Percentiles rank a stretch among this genome's conserved stretches.
phyloP scores from a whole-genome alignment of 1,140 invertebrate genomes.

The Papilio aristodemus region DNA sequence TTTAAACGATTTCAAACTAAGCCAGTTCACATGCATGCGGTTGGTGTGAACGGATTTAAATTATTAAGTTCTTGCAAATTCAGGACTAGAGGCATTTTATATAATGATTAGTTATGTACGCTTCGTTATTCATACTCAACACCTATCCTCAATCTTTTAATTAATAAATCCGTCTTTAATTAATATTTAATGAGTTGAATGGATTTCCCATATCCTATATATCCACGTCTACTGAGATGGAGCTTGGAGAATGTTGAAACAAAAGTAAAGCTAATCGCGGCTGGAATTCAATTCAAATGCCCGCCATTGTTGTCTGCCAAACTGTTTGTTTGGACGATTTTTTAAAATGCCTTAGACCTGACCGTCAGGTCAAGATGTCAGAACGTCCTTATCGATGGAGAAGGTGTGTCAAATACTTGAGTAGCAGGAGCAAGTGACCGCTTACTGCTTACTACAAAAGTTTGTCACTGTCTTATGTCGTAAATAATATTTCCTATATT shows the following conservation, averaged over 20 bases:
- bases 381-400: neutral
- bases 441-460: too few species aligned
- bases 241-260: constrained; percentile 46
- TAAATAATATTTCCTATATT: too few species aligned
- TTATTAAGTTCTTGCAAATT: too few species aligned
- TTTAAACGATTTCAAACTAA: neutral
- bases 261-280: constrained; percentile 44
- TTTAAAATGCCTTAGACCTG: constrained; percentile 39
- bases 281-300: constrained; percentile 68
- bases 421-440: too few species aligned
- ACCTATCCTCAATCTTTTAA: too few species aligned
- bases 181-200: constrained; percentile 29
- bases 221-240: constrained; percentile 50
- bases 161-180: constrained; percentile 28
- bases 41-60: too few species aligned
- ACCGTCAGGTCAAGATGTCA: neutral
- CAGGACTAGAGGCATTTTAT: too few species aligned
- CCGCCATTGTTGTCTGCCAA: constrained; percentile 68
- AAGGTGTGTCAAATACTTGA: neutral
- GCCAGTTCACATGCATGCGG: neutral
- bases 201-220: constrained; percentile 36
- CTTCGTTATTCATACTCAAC: too few species aligned
- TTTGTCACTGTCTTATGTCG: too few species aligned
- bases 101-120: too few species aligned
- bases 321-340: constrained; percentile 59